phyloP scores from a whole-genome alignment of 2,888 invertebrate species.

The Willowsia nigromaculata region DNA sequence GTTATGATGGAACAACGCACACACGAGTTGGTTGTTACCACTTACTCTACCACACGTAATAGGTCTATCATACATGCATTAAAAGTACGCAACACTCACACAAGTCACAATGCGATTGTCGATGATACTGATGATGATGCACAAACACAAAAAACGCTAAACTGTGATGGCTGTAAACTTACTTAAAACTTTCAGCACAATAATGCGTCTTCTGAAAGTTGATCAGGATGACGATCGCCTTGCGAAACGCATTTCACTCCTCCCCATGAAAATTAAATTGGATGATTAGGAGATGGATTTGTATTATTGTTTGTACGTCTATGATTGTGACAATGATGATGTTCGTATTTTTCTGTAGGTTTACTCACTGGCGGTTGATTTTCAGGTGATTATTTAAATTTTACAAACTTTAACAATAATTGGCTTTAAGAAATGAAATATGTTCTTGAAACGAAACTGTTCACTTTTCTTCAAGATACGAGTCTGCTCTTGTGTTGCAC shows the following conservation, averaged over 20 bases:
- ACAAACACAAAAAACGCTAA: constrained; percentile 4
- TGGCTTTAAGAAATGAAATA: not conserved
- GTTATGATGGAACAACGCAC: constrained; percentile 23
- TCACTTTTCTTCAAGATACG: not conserved
- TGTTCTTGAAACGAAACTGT: not conserved
- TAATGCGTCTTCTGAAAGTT: constrained; percentile 27
- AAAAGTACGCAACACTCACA: constrained; percentile 29
- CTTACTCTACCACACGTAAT: constrained; percentile 4
- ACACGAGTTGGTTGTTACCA: constrained; percentile 31
- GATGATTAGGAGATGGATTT: not conserved
- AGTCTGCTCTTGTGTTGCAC: not conserved
- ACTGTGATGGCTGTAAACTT: not conserved
- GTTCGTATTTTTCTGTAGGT: too few relatives aligned
- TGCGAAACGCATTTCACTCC: constrained; percentile 11
- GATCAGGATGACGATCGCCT: not conserved
- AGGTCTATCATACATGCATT: constrained; percentile 3
- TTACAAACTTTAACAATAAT: not conserved
- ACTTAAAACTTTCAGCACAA: constrained; percentile 34
- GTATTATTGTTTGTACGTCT: not conserved
- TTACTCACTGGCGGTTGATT: not conserved
- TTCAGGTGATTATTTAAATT: not conserved
- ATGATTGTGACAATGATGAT: not conserved
- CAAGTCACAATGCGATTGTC: constrained; percentile 25
- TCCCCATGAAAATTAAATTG: not conserved
- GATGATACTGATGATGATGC: not conserved